Percentiles rank a stretch among this genome's conserved stretches.
Evolutionary conservation across 2,888 invertebrate genomes (phyloP).

Genomic region (Tuta absoluta): DNA sequence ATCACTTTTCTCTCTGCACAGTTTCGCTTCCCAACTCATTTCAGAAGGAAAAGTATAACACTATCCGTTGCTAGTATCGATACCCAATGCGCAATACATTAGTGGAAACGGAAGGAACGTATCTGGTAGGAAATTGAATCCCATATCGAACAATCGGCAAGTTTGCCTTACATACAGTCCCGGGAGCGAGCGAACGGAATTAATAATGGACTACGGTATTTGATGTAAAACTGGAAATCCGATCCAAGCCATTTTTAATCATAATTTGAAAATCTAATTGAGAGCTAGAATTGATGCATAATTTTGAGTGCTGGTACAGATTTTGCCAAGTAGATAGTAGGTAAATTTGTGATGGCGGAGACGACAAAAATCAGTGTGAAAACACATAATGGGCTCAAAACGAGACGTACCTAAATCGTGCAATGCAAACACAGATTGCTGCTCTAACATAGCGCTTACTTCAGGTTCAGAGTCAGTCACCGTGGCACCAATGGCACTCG

Average conservation of each 20-base stretch:
- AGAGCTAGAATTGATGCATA: not conserved
- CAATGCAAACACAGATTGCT: not conserved
- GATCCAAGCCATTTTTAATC: conserved; percentile 18
- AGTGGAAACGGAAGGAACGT: conserved; percentile 48
- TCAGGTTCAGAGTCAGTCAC: conserved; percentile 35
- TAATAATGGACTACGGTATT: conserved; percentile 22
- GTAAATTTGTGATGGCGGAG: too few species aligned
- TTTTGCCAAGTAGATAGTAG: too few species aligned
- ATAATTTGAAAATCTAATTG: not conserved
- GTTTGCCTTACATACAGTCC: conserved; percentile 39
- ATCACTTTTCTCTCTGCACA: not conserved
- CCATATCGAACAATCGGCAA: conserved; percentile 46
- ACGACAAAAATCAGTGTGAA: not conserved
- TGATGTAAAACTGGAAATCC: conserved; percentile 25
- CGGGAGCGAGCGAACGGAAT: conserved; percentile 24
- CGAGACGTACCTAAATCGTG: not conserved
- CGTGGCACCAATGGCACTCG: conserved; percentile 27
- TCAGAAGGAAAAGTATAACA: not conserved
- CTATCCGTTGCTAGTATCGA: conserved; percentile 9
- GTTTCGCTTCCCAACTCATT: not conserved
- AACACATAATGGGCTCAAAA: not conserved
- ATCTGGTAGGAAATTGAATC: conserved; percentile 53
- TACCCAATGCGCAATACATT: conserved; percentile 33
- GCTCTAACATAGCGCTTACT: conserved; percentile 30
- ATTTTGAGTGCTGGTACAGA: not conserved